Conservation (phyloP, 1,140 invertebrate species). For the Drosophila albomicans region DNA sequence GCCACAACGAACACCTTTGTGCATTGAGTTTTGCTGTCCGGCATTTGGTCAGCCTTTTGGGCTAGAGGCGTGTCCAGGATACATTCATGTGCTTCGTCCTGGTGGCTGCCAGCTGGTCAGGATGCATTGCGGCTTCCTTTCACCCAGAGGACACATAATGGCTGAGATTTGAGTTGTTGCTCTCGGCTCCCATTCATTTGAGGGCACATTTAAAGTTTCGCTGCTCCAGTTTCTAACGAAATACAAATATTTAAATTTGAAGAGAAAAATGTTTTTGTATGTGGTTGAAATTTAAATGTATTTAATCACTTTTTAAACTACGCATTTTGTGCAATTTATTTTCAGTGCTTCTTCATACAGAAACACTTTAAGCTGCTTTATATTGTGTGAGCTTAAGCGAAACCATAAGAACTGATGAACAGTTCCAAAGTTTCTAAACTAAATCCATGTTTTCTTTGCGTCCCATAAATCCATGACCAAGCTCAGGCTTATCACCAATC, state of each 20-base stretch:
- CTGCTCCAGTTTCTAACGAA: neutral
- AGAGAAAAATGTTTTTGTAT: neutral
- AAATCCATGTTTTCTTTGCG: conserved; percentile 27
- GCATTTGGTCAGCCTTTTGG: conserved; percentile 53
- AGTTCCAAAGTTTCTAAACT: conserved; percentile 25
- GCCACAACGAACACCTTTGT: conserved; percentile 48
- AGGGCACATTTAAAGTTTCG: conserved; percentile 9
- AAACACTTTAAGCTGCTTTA: conserved; percentile 8
- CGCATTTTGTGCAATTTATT: neutral
- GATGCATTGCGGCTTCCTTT: conserved; percentile 61
- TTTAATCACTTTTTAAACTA: neutral
- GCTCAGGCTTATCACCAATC: conserved; percentile 44
- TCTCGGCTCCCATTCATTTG: conserved; percentile 20
- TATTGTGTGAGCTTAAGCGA: conserved; percentile 7
- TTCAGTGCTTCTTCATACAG: neutral
- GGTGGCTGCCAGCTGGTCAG: conserved; percentile 43
- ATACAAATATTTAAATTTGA: neutral
- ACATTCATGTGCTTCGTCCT: conserved; percentile 31
- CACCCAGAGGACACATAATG: conserved; percentile 68
- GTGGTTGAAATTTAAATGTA: neutral
- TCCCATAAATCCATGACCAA: conserved; percentile 26
- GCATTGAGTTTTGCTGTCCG: conserved; percentile 64
- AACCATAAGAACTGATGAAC: conserved; percentile 17
- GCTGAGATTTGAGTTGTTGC: conserved; percentile 62
- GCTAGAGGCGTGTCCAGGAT: conserved; percentile 58